phyloP scores from a whole-genome alignment of 2,888 invertebrate species.

The Anaspis maculata region DNA sequence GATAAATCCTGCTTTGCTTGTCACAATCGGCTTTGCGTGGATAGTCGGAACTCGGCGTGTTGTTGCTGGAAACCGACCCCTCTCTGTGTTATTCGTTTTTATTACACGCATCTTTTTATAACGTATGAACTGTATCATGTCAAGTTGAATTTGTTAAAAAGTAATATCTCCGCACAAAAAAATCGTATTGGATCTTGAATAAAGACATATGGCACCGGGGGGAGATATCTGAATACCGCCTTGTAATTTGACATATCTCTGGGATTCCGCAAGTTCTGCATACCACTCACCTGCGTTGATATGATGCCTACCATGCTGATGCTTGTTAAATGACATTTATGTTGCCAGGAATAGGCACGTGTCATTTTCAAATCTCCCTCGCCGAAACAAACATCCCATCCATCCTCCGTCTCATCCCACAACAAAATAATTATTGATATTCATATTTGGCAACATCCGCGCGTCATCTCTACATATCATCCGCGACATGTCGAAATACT shows the following conservation, averaged over 20 bases:
- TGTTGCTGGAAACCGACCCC: too few relatives aligned
- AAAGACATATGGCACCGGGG: constrained; percentile 20
- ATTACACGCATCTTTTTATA: too few relatives aligned
- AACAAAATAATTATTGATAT: constrained; percentile 8
- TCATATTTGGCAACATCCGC: constrained; percentile 7
- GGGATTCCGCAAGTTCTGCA: constrained; percentile 18
- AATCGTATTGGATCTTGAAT: constrained; percentile 10
- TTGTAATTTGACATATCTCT: constrained; percentile 17
- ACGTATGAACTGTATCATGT: constrained; percentile 10
- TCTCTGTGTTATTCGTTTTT: too few relatives aligned
- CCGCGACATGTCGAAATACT: too few relatives aligned
- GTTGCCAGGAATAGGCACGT: constrained; percentile 7
- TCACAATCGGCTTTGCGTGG: too few relatives aligned
- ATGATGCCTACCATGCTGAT: constrained; percentile 17
- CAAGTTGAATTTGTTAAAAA: constrained; percentile 9
- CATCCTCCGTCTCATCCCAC: too few relatives aligned
- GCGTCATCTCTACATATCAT: too few relatives aligned
- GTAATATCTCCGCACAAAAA: constrained; percentile 10
- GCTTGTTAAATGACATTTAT: constrained; percentile 15
- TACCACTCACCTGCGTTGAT: constrained; percentile 16
- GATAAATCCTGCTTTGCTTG: too few relatives aligned
- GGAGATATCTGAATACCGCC: constrained; percentile 14
- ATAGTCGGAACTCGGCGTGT: too few relatives aligned
- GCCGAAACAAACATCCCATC: constrained; percentile 9
- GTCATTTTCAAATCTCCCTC: constrained; percentile 6